Conservation (phyloP, 2,113 vertebrate genomes). For the Thalassarche chlororhynchos region DNA sequence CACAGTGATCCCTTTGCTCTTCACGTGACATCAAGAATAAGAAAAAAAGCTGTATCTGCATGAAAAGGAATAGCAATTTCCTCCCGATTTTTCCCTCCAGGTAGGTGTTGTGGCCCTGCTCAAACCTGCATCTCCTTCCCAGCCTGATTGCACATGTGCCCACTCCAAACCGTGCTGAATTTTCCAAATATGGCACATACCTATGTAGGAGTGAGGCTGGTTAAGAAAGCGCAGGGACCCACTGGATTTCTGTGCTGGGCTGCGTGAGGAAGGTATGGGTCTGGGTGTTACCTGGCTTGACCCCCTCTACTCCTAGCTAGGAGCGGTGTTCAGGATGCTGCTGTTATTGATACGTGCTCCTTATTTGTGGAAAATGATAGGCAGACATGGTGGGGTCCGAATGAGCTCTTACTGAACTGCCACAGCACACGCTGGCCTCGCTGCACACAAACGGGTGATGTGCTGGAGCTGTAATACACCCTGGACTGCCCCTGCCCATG, state of each 20-base stretch:
- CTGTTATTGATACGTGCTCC: rapidly evolving
- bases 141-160: rapidly evolving
- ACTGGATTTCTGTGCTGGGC: not conserved
- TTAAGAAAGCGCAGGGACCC: rapidly evolving
- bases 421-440: rapidly evolving
- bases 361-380: too few relatives aligned
- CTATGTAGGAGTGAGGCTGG: not conserved
- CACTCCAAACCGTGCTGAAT: not conserved
- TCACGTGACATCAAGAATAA: not conserved
- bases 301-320: not conserved
- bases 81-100: not conserved
- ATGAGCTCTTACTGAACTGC: not conserved
- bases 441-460: rapidly evolving
- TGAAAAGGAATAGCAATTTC: not conserved
- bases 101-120: not conserved
- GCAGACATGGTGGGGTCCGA: not conserved
- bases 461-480: not conserved
- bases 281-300: not conserved
- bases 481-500: not conserved
- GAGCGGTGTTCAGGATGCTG: not conserved
- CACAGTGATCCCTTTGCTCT: not conserved
- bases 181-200: not conserved
- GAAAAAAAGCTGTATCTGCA: not conserved
- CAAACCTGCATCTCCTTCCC: not conserved
- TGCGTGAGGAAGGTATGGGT: not conserved